A percentile compares a stretch with the other conserved stretches of the same genome.
These are phyloP conservation scores for Phyllostomus hastatus DNA, from an alignment of 2,113 vertebrate genomes.

Conservation along the genomic window DNA sequence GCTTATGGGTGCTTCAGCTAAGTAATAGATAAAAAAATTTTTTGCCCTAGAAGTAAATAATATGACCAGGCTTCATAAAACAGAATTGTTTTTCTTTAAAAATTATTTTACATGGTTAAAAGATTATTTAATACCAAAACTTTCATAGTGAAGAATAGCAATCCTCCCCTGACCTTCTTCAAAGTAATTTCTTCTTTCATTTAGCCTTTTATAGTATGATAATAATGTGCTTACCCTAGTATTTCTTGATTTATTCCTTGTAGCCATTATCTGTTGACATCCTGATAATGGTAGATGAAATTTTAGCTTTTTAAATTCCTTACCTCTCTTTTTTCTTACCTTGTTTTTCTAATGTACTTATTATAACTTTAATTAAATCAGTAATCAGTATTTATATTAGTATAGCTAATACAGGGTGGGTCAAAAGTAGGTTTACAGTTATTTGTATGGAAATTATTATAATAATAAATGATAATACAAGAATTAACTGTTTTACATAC, in stretches of 20 bases:
- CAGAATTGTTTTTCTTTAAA: neutral
- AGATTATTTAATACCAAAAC: constrained; percentile 19
- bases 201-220: neutral
- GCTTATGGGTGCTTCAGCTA: neutral
- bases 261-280: neutral
- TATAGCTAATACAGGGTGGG: neutral
- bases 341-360: neutral
- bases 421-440: neutral
- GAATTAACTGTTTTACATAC: neutral
- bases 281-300: neutral
- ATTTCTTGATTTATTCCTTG: constrained; percentile 23
- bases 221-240: neutral
- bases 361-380: constrained; percentile 11
- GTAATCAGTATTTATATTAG: neutral
- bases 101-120: neutral
- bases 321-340: constrained; percentile 5
- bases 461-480: neutral
- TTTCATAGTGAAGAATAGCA: neutral
- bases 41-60: constrained; percentile 27
- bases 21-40: neutral
- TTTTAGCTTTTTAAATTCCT: neutral
- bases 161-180: neutral
- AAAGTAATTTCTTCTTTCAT: neutral
- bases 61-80: neutral
- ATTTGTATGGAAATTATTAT: neutral